Evolutionary conservation across 1,140 invertebrate genomes (phyloP).

Genomic region (fruit fly (Drosophila melanogaster)): Release_6_plus_ISO1_MT NT_037436.4:1255501-1256000

Average conservation of each 20-base stretch:
- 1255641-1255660: slow-evolving; percentile 79
- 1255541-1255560: slow-evolving; percentile 72
- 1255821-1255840: background rate
- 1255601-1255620: slow-evolving; percentile 66
- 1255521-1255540: slow-evolving; percentile 83
- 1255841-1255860: slow-evolving; percentile 2
- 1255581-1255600: slow-evolving; percentile 82
- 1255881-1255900: slow-evolving; percentile 1
- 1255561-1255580: slow-evolving; percentile 76
- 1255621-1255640: slow-evolving; percentile 69
- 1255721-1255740: slow-evolving; percentile 55
- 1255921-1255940: slow-evolving; percentile 33
- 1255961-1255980: slow-evolving; percentile 9
- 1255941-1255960: slow-evolving; percentile 35
- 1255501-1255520: slow-evolving; percentile 82
- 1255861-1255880: slow-evolving; percentile 10
- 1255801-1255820: background rate
- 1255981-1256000: background rate
- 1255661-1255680: slow-evolving; percentile 47
- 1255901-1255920: slow-evolving; percentile 3
- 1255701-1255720: slow-evolving; percentile 56
- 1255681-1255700: slow-evolving; percentile 43
- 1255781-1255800: background rate
- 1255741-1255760: background rate
- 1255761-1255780: slow-evolving; percentile 16